Percentiles rank a stretch among this genome's conserved stretches.
phyloP scores from a whole-genome alignment of 2,113 vertebrate species.

The Brevimyrus niger region DNA sequence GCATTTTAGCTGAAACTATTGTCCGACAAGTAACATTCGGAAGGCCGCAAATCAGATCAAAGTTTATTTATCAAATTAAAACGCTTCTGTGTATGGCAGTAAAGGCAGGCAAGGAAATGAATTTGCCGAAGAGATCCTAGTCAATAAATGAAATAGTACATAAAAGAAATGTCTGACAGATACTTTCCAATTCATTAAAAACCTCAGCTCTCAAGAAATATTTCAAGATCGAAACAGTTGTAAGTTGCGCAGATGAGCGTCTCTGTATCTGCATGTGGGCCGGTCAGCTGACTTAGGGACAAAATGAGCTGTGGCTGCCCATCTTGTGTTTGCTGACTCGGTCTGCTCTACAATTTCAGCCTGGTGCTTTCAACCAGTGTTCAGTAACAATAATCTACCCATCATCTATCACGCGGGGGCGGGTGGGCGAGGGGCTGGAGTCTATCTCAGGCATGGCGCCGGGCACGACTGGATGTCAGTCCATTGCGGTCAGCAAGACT shows the following conservation, averaged over 20 bases:
- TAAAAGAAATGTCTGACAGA: not conserved
- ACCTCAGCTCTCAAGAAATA: not conserved
- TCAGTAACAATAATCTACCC: not conserved
- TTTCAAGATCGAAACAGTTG: not conserved
- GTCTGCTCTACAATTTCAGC: not conserved
- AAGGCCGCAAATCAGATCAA: not conserved
- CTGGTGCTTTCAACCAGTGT: not conserved
- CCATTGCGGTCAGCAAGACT: not conserved
- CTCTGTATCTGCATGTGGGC: not conserved
- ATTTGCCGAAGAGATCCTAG: not conserved
- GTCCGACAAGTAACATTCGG: not conserved
- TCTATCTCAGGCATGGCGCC: not conserved
- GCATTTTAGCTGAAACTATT: not conserved
- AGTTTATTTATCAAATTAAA: not conserved
- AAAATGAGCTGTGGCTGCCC: not conserved
- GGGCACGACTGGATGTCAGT: not conserved
- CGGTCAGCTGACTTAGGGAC: not conserved
- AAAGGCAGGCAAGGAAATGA: not conserved
- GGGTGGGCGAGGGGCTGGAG: not conserved
- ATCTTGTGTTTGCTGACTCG: not conserved
- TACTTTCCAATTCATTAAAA: not conserved
- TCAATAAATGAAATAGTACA: not conserved
- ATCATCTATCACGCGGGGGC: not conserved
- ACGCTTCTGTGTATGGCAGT: not conserved
- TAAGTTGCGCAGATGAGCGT: not conserved